Conservation (phyloP, 2,797 vertebrate genomes). For the Oceanodroma leucorhoa region DNA sequence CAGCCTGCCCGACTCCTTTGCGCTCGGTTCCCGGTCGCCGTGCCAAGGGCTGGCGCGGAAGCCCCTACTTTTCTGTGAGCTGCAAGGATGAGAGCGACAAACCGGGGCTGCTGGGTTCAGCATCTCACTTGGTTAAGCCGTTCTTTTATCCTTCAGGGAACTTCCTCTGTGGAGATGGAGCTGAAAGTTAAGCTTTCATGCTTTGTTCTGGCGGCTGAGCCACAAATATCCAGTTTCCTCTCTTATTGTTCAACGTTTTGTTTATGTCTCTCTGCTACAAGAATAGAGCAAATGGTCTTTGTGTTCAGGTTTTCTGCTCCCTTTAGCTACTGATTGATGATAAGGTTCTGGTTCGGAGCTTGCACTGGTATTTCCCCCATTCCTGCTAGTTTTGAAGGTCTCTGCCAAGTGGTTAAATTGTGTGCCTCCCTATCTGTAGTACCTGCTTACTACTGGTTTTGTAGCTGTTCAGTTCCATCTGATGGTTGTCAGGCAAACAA, state of each 20-base stretch:
- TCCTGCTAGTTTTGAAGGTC: not conserved
- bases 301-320: conserved; percentile 42
- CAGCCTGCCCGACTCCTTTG: not conserved
- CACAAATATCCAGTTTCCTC: conserved; percentile 59
- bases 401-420: not conserved
- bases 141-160: conserved; percentile 70
- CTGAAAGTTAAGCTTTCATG: conserved; percentile 64
- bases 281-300: conserved; percentile 22
- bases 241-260: conserved; percentile 38
- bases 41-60: conserved; percentile 66
- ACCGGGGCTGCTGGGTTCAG: conserved; percentile 51
- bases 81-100: conserved; percentile 67
- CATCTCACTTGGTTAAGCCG: conserved; percentile 57
- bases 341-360: not conserved
- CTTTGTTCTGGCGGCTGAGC: conserved; percentile 44
- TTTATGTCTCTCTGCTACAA: conserved; percentile 54
- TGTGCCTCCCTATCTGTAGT: not conserved
- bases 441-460: not conserved
- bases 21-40: not conserved
- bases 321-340: conserved; percentile 34
- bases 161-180: conserved; percentile 66
- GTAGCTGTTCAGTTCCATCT: not conserved
- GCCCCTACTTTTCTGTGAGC: conserved; percentile 18
- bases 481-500: not conserved
- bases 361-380: not conserved